phyloP scores from a whole-genome alignment of 1,140 invertebrate genomes.

The Drosophila kepulauana region DNA sequence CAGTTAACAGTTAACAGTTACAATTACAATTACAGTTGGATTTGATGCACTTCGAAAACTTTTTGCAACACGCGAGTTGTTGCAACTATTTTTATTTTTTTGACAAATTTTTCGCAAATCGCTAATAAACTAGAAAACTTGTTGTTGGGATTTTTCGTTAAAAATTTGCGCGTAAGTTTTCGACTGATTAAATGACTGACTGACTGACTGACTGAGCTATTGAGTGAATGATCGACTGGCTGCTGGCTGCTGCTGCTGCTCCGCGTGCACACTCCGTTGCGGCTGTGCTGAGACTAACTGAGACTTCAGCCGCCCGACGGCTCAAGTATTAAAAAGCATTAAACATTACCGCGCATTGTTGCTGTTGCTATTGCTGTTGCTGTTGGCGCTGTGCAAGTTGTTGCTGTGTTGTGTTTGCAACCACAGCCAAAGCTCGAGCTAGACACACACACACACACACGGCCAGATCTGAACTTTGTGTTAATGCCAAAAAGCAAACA shows the following conservation, averaged over 20 bases:
- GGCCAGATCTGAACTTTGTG: constrained; percentile 55
- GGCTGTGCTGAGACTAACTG: constrained; percentile 84
- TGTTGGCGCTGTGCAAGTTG: constrained; percentile 26
- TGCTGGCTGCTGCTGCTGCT: constrained; percentile 57
- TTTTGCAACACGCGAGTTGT: constrained; percentile 22
- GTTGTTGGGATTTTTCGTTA: constrained; percentile 49
- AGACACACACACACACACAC: constrained; percentile 39
- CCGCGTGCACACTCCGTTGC: constrained; percentile 84
- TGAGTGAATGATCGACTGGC: constrained; percentile 15
- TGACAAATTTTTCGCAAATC: constrained; percentile 44
- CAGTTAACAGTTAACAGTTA: constrained; percentile 10
- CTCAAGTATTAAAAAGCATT: constrained; percentile 84
- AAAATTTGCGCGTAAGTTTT: constrained; percentile 38
- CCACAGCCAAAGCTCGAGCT: constrained; percentile 1
- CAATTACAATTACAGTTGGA: constrained; percentile 12
- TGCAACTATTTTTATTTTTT: constrained; percentile 19
- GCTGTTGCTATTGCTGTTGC: constrained; percentile 28
- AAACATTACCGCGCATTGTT: constrained; percentile 67
- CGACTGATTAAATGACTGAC: constrained; percentile 24
- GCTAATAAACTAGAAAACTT: constrained; percentile 23
- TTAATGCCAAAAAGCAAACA: constrained; percentile 59
- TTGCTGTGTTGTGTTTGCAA: neutral
- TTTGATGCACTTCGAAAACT: constrained; percentile 37
- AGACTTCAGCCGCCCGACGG: constrained; percentile 73
- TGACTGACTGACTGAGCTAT: constrained; percentile 16